These are phyloP conservation scores for Cepphus grylle DNA, from an alignment of 2,113 vertebrate genomes.

Conservation along the genomic window DNA sequence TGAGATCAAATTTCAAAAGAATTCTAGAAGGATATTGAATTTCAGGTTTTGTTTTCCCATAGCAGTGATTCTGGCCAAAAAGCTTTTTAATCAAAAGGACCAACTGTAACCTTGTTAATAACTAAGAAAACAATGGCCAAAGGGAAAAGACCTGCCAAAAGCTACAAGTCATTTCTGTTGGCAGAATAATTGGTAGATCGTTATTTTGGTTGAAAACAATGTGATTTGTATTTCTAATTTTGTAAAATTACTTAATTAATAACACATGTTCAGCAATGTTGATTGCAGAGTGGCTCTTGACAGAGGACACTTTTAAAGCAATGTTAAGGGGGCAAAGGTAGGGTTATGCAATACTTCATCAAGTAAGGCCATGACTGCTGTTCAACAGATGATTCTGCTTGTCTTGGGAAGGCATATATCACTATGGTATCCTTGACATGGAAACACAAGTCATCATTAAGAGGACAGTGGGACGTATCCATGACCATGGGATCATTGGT, in stretches of 20 bases:
- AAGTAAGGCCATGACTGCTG: background rate
- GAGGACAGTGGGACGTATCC: background rate
- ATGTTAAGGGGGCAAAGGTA: constrained; percentile 16
- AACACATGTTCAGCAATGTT: constrained; percentile 78
- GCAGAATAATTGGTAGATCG: constrained; percentile 85
- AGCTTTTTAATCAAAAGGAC: constrained; percentile 76
- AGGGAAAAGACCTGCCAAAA: constrained; percentile 78
- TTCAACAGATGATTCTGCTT: background rate
- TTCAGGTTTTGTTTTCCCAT: constrained; percentile 67
- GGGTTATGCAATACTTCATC: constrained; percentile 5
- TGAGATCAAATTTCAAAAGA: constrained; percentile 74
- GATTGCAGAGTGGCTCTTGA: constrained; percentile 66
- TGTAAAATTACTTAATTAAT: constrained; percentile 83
- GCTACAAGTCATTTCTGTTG: constrained; percentile 78
- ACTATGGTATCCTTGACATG: background rate
- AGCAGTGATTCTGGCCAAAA: constrained; percentile 66
- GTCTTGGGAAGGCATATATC: background rate
- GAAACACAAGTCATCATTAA: background rate
- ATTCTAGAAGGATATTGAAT: constrained; percentile 71
- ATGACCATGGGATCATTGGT: background rate
- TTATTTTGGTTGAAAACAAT: constrained; percentile 85
- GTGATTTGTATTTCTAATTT: constrained; percentile 82
- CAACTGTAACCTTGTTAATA: constrained; percentile 84
- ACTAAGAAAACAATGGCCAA: constrained; percentile 87
- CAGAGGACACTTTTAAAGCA: constrained; percentile 39